Conservation (phyloP, 1,140 invertebrate species). For the Drosophila fuyamai region DNA sequence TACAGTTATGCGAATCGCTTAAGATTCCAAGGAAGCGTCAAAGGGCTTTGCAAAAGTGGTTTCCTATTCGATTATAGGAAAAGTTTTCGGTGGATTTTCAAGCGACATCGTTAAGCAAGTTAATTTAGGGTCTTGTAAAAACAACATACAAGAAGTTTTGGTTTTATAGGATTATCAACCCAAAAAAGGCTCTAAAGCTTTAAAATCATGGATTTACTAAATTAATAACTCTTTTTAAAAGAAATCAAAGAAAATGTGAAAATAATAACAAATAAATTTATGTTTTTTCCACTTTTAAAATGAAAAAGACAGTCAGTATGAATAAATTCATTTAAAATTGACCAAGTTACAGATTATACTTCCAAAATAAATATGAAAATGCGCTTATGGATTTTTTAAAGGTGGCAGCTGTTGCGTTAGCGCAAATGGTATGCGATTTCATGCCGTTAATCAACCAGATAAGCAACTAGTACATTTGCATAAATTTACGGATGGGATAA, state of each 20-base stretch:
- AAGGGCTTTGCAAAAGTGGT: slow-evolving; percentile 19
- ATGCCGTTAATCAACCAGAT: slow-evolving; percentile 53
- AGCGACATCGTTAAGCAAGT: background rate
- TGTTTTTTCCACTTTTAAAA: too few species aligned
- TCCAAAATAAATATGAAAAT: background rate
- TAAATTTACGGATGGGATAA: slow-evolving; percentile 43
- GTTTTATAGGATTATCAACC: background rate
- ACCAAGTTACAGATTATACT: too few species aligned
- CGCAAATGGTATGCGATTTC: slow-evolving; percentile 2
- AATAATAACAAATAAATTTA: too few species aligned
- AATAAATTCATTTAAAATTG: too few species aligned
- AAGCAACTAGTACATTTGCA: slow-evolving; percentile 58
- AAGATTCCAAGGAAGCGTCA: slow-evolving; percentile 44
- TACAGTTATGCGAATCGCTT: slow-evolving; percentile 56
- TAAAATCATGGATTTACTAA: too few species aligned
- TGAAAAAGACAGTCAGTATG: too few species aligned
- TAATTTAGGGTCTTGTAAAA: slow-evolving; percentile 5
- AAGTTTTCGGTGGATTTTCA: slow-evolving; percentile 26
- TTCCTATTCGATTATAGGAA: slow-evolving; percentile 30
- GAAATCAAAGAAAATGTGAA: too few species aligned
- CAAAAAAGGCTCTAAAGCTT: background rate
- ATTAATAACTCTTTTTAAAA: too few species aligned
- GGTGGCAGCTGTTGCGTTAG: background rate
- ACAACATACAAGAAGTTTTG: background rate
- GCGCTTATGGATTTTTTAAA: background rate